phyloP scores from a whole-genome alignment of 1,140 invertebrate genomes.

The Aphidius ervi region DNA sequence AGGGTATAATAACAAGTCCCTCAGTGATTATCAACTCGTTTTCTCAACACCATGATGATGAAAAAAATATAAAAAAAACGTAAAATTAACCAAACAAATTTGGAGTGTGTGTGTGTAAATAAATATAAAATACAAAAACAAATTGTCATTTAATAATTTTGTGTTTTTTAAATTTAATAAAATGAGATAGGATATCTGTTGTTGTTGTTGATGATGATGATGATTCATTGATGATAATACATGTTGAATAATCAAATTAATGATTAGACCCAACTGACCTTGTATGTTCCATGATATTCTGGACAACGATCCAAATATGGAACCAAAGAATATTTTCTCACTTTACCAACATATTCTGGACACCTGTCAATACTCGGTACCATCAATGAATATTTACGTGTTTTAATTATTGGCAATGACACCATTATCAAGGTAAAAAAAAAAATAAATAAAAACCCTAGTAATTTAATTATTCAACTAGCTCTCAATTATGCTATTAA shows the following conservation, averaged over 20 bases:
- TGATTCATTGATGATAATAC: not conserved
- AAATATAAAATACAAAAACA: too few relatives aligned
- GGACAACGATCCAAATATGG: slow-evolving; percentile 37
- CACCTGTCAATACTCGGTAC: slow-evolving; percentile 16
- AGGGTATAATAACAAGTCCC: not conserved
- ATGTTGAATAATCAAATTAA: slow-evolving; percentile 3
- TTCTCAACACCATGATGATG: not conserved
- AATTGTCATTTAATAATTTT: not conserved
- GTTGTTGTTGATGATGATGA: too few relatives aligned
- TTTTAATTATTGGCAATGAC: slow-evolving; percentile 13
- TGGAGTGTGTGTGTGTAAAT: too few relatives aligned
- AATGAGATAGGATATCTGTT: too few relatives aligned
- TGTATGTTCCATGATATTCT: slow-evolving; percentile 36
- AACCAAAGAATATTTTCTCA: slow-evolving; percentile 37
- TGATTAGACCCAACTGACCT: slow-evolving; percentile 25
- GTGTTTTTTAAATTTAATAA: too few relatives aligned
- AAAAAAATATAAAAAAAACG: not conserved
- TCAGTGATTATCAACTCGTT: slow-evolving; percentile 6
- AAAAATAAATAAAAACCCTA: too few relatives aligned
- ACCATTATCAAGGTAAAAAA: not conserved
- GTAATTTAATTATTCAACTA: too few relatives aligned
- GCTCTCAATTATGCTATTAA: too few relatives aligned
- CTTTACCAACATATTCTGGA: slow-evolving; percentile 20
- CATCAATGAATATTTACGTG: slow-evolving; percentile 24
- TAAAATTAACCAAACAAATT: not conserved